Conservation (phyloP, 2,113 vertebrate genomes). For the Sander vitreus region DNA sequence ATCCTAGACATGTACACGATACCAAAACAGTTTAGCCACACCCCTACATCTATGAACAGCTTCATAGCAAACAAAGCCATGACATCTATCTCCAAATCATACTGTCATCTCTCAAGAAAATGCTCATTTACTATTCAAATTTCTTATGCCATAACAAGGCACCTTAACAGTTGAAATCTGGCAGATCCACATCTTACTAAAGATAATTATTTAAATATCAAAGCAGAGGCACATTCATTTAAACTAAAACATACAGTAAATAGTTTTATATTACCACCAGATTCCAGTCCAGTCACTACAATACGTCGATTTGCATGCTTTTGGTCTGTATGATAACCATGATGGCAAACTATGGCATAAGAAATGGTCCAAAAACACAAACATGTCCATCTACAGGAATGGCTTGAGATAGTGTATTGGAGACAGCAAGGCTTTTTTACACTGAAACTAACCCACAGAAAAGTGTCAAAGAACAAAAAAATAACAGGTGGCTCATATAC, state of each 20-base stretch:
- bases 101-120: slow-evolving; percentile 63
- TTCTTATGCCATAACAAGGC: slow-evolving; percentile 84
- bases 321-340: slow-evolving; percentile 80
- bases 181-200: slow-evolving; percentile 75
- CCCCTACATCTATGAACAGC: slow-evolving; percentile 84
- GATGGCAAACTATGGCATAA: slow-evolving; percentile 80
- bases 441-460: slow-evolving; percentile 71
- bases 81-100: slow-evolving; percentile 73
- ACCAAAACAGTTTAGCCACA: slow-evolving; percentile 85
- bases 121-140: slow-evolving; percentile 63
- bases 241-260: slow-evolving; percentile 82
- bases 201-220: slow-evolving; percentile 81
- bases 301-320: slow-evolving; percentile 80
- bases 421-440: slow-evolving; percentile 77
- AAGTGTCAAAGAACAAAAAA: slow-evolving; percentile 58
- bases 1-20: slow-evolving; percentile 85
- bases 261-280: slow-evolving; percentile 80
- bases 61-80: slow-evolving; percentile 81
- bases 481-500: slow-evolving; percentile 68
- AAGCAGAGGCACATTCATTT: slow-evolving; percentile 85
- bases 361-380: slow-evolving; percentile 80
- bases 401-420: slow-evolving; percentile 75
- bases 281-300: slow-evolving; percentile 81
- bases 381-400: slow-evolving; percentile 79
- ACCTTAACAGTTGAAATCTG: slow-evolving; percentile 82